phyloP scores from a whole-genome alignment of 2,113 vertebrate species.

The Epinephelus fuscoguttatus region DNA sequence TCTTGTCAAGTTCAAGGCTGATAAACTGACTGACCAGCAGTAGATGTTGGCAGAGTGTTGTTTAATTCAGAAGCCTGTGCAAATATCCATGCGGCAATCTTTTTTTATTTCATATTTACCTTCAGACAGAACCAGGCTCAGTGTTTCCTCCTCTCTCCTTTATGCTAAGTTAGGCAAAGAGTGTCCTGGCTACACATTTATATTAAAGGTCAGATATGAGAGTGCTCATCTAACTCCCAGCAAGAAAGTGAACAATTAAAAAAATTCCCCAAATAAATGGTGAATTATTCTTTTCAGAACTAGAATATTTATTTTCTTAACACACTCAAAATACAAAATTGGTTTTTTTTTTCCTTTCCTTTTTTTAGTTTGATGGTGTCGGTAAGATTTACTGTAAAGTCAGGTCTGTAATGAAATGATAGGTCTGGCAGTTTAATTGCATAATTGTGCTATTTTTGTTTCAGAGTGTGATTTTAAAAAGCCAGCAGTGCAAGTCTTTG shows the following conservation, averaged over 20 bases:
- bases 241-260: background rate
- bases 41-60: too few relatives aligned
- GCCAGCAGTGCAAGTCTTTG: slow-evolving; percentile 42
- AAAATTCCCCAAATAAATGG: slow-evolving; percentile 4
- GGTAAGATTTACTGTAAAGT: slow-evolving; percentile 27
- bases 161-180: background rate
- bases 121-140: background rate
- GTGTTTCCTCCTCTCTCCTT: background rate
- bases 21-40: background rate
- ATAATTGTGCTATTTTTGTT: slow-evolving; percentile 12
- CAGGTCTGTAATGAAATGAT: slow-evolving; percentile 12
- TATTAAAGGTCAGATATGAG: background rate
- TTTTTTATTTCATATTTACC: too few relatives aligned
- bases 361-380: slow-evolving; percentile 1
- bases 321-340: background rate
- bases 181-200: background rate
- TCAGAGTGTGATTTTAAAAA: slow-evolving; percentile 19
- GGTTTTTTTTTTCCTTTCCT: background rate
- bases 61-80: too few relatives aligned
- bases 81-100: too few relatives aligned
- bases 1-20: background rate
- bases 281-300: background rate
- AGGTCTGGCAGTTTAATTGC: slow-evolving; percentile 37
- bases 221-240: background rate
- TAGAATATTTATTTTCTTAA: background rate